Evolutionary conservation across 2,888 invertebrate genomes (phyloP).

Genomic region (Dasypolia templi): DNA sequence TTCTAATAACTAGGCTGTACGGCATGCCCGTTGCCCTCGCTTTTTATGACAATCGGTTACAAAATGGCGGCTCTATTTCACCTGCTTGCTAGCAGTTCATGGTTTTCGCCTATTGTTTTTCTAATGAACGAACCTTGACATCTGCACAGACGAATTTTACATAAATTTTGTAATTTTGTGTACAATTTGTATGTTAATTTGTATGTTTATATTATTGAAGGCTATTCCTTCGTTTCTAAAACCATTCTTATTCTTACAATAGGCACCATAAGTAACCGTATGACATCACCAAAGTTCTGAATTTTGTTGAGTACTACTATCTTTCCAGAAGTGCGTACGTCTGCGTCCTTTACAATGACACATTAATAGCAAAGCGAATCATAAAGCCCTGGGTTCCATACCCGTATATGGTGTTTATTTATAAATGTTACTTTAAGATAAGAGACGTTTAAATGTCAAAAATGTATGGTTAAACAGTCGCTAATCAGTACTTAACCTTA

Average conservation of each 20-base stretch:
- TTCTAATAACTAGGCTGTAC: conserved; percentile 59
- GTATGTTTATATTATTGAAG: background rate
- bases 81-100: conserved; percentile 50
- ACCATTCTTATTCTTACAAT: background rate
- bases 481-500: no score
- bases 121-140: background rate
- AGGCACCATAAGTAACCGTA: background rate
- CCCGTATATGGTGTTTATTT: no score
- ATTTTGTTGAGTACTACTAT: conserved; percentile 2
- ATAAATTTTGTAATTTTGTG: background rate
- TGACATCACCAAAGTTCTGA: conserved; percentile 8
- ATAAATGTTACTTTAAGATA: no score
- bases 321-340: background rate
- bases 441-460: no score
- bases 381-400: no score
- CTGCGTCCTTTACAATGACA: conserved; percentile 1
- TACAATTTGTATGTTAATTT: no score
- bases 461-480: no score
- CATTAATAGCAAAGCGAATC: background rate
- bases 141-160: background rate
- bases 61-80: conserved; percentile 58
- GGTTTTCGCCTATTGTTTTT: conserved; percentile 38
- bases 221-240: background rate
- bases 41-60: conserved; percentile 56
- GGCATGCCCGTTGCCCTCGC: conserved; percentile 44